Percentiles rank a stretch among this genome's conserved stretches.
These are phyloP conservation scores for Montipora capricornis DNA, from an alignment of 64 coral and sea anemone genomes.

Conservation along the genomic window DNA sequence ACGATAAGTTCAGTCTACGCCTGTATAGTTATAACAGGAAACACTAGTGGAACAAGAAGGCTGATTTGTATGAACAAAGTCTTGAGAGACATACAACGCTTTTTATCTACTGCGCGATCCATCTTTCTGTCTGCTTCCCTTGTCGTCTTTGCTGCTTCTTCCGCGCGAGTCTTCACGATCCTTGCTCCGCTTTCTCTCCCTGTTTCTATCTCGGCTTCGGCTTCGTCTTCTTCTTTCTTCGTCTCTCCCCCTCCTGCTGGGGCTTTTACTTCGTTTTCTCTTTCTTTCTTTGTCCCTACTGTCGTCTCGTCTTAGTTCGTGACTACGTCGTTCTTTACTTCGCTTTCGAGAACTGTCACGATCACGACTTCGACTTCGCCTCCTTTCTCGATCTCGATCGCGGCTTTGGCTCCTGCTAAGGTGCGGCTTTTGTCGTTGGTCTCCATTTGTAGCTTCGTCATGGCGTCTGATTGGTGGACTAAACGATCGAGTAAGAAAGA, in stretches of 20 bases:
- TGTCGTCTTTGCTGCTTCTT: constrained; percentile 39
- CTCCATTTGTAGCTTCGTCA: constrained; percentile 31
- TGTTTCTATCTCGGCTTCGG: constrained; percentile 75
- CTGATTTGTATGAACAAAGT: background rate
- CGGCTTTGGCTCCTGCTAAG: constrained; percentile 77
- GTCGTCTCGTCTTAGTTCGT: constrained; percentile 67
- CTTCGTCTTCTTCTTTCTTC: constrained; percentile 70
- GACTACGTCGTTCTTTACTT: constrained; percentile 78
- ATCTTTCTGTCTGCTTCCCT: constrained; percentile 37
- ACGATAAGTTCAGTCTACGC: background rate
- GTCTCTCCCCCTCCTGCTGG: constrained; percentile 44
- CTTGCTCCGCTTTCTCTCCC: constrained; percentile 55
- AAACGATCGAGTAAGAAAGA: background rate
- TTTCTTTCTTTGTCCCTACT: constrained; percentile 61
- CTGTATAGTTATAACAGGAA: background rate
- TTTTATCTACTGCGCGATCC: constrained; percentile 74
- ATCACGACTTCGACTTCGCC: constrained; percentile 76
- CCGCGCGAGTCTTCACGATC: constrained; percentile 24
- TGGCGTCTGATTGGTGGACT: constrained; percentile 62
- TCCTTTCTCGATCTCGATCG: constrained; percentile 54
- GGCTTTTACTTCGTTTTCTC: constrained; percentile 60
- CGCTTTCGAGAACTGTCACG: constrained; percentile 69
- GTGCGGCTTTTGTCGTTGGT: constrained; percentile 22
- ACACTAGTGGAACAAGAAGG: background rate
- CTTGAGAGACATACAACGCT: background rate